Base-by-base conservation (phyloP, 2,113 vertebrate genomes). In the Poeciliopsis turrubarensis region DNA sequence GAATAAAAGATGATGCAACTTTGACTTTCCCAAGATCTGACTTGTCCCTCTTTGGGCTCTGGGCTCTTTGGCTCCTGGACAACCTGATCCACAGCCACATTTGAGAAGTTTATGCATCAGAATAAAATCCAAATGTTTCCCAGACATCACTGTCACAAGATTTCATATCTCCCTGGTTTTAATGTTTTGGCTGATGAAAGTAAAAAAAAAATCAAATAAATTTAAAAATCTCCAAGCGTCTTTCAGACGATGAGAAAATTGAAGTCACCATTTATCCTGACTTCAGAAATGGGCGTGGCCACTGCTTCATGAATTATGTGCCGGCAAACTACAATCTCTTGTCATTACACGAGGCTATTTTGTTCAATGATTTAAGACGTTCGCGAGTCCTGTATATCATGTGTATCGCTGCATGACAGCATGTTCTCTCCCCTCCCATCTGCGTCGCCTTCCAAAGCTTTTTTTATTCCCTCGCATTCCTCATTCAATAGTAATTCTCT, bases 341-440 rank as follows among this genome's bases (percentile, higher is more conserved):
- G 83, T 89, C 79, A 72, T 89, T 76, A 90, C 87, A 87, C 78
- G 1, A 81, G 47, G 65, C 83, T 68, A 81, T 86, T 92, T 89
- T 89, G 85, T 89, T 87, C 72, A 92, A 85, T 92, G 86, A 92
- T 90, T 91, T 79, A 91, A 79, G 76, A 77, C 68, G 65, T 71
- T 78, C 4, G 29, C 44, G 68, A 60, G 75, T 77, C n/a, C 78
- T 81, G 82, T 81, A 62, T 80, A 79, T 75, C 27, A 61, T 84
- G 77, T 72, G 79, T 86, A 65, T 57, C 65, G 60, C 74, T 68
- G 82, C 80, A 60, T 77, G 81, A 88, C 79, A 79, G 78, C 75
- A 22, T 80, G 75, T 76, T 83, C 84, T 68, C 80, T 64, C 34
- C 77, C 68, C 67, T 19, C 76, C 74, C 67, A 37, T 66, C 57